Evolutionary conservation across 2,888 invertebrate species (phyloP).

Genomic region (Lasius fuliginosus): DNA sequence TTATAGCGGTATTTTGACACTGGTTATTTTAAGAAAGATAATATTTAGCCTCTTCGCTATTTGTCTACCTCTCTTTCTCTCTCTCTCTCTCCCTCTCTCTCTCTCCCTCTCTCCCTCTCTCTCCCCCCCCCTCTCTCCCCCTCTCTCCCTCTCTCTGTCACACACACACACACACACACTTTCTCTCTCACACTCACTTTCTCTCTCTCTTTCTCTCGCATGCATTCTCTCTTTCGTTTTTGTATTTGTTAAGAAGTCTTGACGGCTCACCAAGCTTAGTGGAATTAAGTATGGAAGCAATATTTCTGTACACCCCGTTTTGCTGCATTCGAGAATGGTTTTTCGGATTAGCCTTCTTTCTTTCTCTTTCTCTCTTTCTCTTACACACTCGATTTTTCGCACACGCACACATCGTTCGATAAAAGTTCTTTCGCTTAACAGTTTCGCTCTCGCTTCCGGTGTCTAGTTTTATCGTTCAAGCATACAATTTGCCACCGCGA

Average conservation of each 20-base stretch:
- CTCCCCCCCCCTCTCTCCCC: conserved; percentile 60
- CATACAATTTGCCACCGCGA: conserved; percentile 72
- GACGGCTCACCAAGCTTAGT: conserved; percentile 75
- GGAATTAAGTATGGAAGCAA: conserved; percentile 80
- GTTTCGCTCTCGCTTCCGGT: conserved; percentile 63
- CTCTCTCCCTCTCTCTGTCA: conserved; percentile 54
- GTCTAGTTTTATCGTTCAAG: conserved; percentile 71
- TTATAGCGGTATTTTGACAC: conserved; percentile 85
- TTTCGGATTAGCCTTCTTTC: conserved; percentile 26
- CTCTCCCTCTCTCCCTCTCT: conserved; percentile 67
- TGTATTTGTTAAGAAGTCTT: conserved; percentile 74
- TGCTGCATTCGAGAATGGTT: conserved; percentile 66
- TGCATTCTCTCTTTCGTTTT: conserved; percentile 62
- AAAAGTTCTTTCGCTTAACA: conserved; percentile 69
- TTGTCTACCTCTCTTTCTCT: conserved; percentile 71
- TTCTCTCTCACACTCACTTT: conserved; percentile 55
- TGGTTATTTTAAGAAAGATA: conserved; percentile 86
- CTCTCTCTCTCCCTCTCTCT: conserved; percentile 66
- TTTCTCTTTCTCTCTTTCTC: conserved; percentile 44
- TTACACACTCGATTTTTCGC: conserved; percentile 46
- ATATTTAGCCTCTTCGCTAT: conserved; percentile 84
- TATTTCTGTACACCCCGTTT: conserved; percentile 77
- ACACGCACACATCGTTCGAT: conserved; percentile 67
- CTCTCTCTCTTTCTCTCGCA: conserved; percentile 52
- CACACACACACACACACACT: conserved; percentile 54